phyloP scores from a whole-genome alignment of 2,113 vertebrate genomes.

The Megaleporinus macrocephalus region DNA sequence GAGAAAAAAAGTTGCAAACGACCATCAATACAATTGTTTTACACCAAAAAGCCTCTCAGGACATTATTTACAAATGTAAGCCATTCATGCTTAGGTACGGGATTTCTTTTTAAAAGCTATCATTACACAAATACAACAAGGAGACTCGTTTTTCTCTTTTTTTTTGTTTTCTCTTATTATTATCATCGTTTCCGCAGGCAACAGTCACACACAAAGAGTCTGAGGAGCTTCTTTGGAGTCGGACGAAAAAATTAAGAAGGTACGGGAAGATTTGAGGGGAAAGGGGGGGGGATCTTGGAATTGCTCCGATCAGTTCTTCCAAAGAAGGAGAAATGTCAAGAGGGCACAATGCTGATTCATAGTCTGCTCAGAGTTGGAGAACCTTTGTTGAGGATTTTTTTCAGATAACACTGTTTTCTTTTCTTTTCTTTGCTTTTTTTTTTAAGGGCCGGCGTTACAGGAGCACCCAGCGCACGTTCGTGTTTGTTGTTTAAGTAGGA shows the following conservation, averaged over 20 bases:
- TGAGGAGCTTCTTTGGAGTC: conserved; percentile 89
- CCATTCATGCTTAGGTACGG: conserved; percentile 93
- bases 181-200: conserved; percentile 82
- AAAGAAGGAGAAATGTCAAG: conserved; percentile 69
- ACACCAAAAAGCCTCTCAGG: conserved; percentile 92
- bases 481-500: background rate
- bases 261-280: conserved; percentile 34
- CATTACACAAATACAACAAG: conserved; percentile 95
- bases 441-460: background rate
- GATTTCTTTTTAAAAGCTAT: conserved; percentile 90
- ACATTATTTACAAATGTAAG: conserved; percentile 97
- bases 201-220: conserved; percentile 86
- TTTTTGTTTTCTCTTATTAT: conserved; percentile 61
- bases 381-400: background rate
- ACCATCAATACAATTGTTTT: conserved; percentile 97
- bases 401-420: background rate
- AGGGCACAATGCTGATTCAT: conserved; percentile 61
- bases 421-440: no score
- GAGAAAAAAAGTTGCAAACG: conserved; percentile 83
- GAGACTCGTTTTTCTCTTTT: conserved; percentile 71
- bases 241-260: conserved; percentile 73
- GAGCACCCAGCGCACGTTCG: conserved; percentile 19
- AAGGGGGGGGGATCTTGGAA: conserved; percentile 52
- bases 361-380: conserved; percentile 5
- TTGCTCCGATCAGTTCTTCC: conserved; percentile 67